Percentiles rank a stretch among this genome's conserved stretches.
phyloP scores from a whole-genome alignment of 30 jellyfish, hydroid and myxozoan genomes.

The Nemopilema nomurai region DNA sequence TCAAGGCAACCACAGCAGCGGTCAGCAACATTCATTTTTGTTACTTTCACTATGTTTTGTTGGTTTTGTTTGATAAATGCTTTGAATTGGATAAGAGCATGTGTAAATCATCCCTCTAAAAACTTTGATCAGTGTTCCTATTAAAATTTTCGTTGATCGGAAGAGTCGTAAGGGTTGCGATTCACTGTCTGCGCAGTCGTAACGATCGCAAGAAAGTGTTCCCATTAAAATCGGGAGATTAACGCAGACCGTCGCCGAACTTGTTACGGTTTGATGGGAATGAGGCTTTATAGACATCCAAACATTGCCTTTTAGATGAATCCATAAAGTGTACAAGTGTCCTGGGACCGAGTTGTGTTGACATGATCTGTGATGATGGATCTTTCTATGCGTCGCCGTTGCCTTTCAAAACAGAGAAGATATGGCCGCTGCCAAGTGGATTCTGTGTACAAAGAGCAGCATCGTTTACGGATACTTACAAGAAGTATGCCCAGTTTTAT shows the following conservation, averaged over 20 bases:
- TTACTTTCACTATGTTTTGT: neutral
- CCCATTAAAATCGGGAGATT: too few relatives aligned
- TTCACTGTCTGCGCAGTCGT: too few relatives aligned
- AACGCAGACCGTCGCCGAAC: too few relatives aligned
- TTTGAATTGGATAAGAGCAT: too few relatives aligned
- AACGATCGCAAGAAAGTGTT: too few relatives aligned
- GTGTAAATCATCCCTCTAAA: too few relatives aligned
- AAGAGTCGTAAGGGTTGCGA: too few relatives aligned
- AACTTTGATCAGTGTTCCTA: too few relatives aligned
- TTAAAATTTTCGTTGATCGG: too few relatives aligned
- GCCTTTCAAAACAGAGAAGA: conserved; percentile 76
- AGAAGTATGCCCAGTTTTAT: conserved; percentile 27
- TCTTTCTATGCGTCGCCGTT: conserved; percentile 52
- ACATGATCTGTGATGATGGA: conserved; percentile 71
- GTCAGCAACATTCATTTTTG: neutral
- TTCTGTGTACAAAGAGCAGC: conserved; percentile 80
- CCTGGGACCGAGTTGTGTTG: conserved; percentile 66
- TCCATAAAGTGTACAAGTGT: conserved; percentile 47
- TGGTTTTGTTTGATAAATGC: too few relatives aligned
- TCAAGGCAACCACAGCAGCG: neutral
- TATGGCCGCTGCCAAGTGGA: conserved; percentile 83
- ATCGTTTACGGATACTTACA: conserved; percentile 12
- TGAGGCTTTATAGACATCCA: too few relatives aligned
- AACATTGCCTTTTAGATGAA: conserved; percentile 40
- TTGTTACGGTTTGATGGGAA: too few relatives aligned